Conservation (phyloP, 2,797 vertebrate genomes). For the Schizothorax lantsangensis region DNA sequence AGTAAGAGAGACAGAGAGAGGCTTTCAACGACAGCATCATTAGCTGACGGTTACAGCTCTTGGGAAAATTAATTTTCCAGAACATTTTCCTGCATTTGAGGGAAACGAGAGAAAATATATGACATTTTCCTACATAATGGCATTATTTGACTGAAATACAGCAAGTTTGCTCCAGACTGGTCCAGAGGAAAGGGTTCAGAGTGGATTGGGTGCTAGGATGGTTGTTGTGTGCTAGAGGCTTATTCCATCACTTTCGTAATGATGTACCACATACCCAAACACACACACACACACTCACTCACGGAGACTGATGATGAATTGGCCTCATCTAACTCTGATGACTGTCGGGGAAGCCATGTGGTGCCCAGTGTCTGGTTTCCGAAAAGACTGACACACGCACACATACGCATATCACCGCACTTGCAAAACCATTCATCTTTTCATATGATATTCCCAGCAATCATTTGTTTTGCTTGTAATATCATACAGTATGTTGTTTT, state of each 20-base stretch:
- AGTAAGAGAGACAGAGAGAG: conserved; percentile 31
- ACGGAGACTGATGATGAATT: conserved; percentile 62
- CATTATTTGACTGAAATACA: conserved; percentile 18
- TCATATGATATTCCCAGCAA: neutral
- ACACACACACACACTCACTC: conserved; percentile 50
- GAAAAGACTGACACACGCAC: conserved; percentile 51
- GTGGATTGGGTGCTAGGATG: conserved; percentile 55
- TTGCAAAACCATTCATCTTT: conserved; percentile 22
- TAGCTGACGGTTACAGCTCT: conserved; percentile 38
- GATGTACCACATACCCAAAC: conserved; percentile 53
- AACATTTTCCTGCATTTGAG: conserved; percentile 33
- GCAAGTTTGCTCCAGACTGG: conserved; percentile 12
- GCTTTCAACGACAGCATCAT: conserved; percentile 23
- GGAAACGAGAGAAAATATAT: neutral
- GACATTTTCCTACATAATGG: neutral
- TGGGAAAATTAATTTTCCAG: conserved; percentile 30
- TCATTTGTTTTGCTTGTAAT: neutral
- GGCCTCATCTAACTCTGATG: conserved; percentile 60
- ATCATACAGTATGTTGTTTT: conserved; percentile 1
- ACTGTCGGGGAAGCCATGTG: conserved; percentile 62
- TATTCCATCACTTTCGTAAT: conserved; percentile 62
- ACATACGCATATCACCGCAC: conserved; percentile 27
- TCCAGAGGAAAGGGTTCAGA: conserved; percentile 13
- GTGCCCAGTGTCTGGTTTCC: conserved; percentile 59
- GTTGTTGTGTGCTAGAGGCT: conserved; percentile 58